Evolutionary conservation across 2,113 vertebrate species (phyloP), one percentile per base, ranked within the genome.

Genomic region (Crocuta crocuta): DNA sequence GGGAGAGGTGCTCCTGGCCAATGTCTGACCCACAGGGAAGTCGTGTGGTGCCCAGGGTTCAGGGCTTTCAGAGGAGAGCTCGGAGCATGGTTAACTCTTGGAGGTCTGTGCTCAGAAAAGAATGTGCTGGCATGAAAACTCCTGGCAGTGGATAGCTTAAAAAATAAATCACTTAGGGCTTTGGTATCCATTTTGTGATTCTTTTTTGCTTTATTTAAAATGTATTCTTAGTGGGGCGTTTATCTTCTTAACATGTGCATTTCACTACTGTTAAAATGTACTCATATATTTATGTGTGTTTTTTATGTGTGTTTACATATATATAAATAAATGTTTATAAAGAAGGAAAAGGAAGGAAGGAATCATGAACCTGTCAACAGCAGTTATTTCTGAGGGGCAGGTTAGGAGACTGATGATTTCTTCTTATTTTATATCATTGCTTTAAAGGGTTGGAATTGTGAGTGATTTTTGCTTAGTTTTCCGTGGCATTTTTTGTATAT

Each of bases 251-350:
- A 55, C 24, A 4, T 84, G 68, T 39, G 39, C 55, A 8, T 68
- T 86, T 71, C n/a, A 5, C 65, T 87, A 91, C 31, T 76, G 23
- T 45, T 89, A 83, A 84, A 85, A 81, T 85, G 35, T 93, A 43
- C 65, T 50, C 21, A 82, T 89, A 71, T 82, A 43, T 50, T 48
- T 50, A 53, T 53, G 2, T 83, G 17, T 45, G 48, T 78, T 83
- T 84, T 50, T 48, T 50, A 53, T 53, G 2, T 83, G 17, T 45
- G 48, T 78, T 83, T 84, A 74, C 43, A 55, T 45, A 12, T 48
- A 53, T 50, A 81, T 93, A 76, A n/a, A 93, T 61, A 87, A 90
- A 58, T 91, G 1, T 55, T 82, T 80, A 94, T 33, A 80, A 92
- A 82, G 43, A 94, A 95, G 48, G 39, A 73, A 65, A 48, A 65